Evolutionary conservation across 2,888 invertebrate genomes (phyloP), one percentile per base, ranked within the genome.

Genomic region (Trimorus sp.): DNA sequence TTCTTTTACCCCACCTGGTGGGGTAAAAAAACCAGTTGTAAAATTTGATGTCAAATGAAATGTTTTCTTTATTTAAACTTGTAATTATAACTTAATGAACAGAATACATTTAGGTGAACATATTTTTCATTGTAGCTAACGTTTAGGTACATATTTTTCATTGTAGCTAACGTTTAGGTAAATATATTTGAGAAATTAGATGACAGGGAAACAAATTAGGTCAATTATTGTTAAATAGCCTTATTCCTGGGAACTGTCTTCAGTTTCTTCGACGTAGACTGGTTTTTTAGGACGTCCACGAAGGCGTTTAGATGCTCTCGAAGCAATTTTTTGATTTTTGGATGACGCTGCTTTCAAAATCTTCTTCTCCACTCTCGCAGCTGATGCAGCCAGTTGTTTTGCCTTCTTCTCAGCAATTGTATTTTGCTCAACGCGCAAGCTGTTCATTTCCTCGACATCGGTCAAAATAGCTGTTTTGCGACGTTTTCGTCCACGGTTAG

Each of bases 391-490:
- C 38, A 70, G 42, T 56, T 59, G 48, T 51, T 59, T 36, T 3
- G 60, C 51, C 45, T 56, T 70, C 49, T 70, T 70, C 16, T 56
- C 38, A 14, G 70, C 58, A 59, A 38, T 51, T 45, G 49, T 37
- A 36, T 37, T 58, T 58, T 56, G 70, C 37, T 70, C 70, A 70
- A 48, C 49, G 36, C 59, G 59, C 36, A 70, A 60, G 16, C 56
- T 58, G n/a, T 70, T 48, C 58, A 70, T 59, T 70, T 40, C 70
- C 12, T 70, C 59, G 11, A 26, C 16, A 49, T 70, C 15, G 14
- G 70, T 59, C 38, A 59, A 49, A 48, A 70, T 60, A 59, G 70
- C 70, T 16, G 70, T 45, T 59, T 70, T 70, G 16, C 70, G 49
- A 37, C 59, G 58, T 45, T 70, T 70, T 7, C 70, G 59, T 37